Evolutionary conservation across 2,797 vertebrate genomes (phyloP).

Genomic region (Pangasius mekongensis): DNA sequence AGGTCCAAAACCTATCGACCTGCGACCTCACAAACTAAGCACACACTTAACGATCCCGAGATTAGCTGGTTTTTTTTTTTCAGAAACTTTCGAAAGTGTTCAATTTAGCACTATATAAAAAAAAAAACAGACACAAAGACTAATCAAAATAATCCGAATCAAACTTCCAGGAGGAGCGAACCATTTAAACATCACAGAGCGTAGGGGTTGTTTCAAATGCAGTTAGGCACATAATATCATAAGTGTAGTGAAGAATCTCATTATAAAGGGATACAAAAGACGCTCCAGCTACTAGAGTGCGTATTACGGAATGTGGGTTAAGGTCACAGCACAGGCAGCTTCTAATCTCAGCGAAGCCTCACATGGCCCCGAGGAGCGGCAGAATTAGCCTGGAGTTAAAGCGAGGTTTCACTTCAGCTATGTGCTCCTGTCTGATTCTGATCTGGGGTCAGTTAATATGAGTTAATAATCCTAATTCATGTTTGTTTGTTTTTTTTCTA

Average conservation of each 20-base stretch:
- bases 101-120: neutral
- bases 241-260: constrained; percentile 19
- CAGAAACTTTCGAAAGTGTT: neutral
- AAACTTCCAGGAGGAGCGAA: neutral
- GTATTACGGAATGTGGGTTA: neutral
- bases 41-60: neutral
- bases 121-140: neutral
- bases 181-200: neutral
- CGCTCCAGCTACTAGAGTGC: neutral
- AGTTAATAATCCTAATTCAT: neutral
- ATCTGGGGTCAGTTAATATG: neutral
- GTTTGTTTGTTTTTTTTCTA: neutral
- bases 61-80: neutral
- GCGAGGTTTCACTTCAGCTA: neutral
- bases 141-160: neutral
- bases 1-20: neutral
- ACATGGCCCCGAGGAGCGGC: neutral
- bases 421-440: neutral
- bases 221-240: constrained; percentile 35
- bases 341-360: neutral
- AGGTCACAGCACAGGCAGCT: neutral
- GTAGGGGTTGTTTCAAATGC: neutral
- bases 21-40: neutral
- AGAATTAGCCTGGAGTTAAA: constrained; percentile 20
- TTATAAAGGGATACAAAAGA: constrained; percentile 17